Percentiles rank a stretch among this genome's conserved stretches.
Conservation (phyloP, 2,888 invertebrate genomes). For the Cactoblastis cactorum region DNA sequence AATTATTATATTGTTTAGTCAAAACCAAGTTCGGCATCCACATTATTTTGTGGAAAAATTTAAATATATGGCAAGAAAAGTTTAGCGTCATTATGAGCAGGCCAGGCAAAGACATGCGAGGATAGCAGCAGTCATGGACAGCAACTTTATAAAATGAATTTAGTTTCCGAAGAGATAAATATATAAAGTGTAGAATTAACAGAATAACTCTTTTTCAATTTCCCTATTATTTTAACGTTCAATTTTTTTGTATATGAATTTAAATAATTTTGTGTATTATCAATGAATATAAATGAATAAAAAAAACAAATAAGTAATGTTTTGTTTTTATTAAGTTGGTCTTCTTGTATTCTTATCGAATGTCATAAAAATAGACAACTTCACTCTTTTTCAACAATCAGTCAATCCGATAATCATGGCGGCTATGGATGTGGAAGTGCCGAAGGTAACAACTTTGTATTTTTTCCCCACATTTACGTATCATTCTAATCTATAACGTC, state of each 20-base stretch:
- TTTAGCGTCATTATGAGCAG: background rate
- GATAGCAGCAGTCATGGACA: background rate
- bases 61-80: background rate
- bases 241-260: too few relatives aligned
- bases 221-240: too few relatives aligned
- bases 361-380: background rate
- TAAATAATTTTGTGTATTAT: too few relatives aligned
- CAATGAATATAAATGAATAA: too few relatives aligned
- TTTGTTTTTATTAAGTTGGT: constrained; percentile 4
- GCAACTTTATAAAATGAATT: background rate
- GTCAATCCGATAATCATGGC: constrained; percentile 79
- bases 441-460: constrained; percentile 57
- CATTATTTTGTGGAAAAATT: background rate
- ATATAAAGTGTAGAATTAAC: too few relatives aligned
- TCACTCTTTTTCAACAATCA: constrained; percentile 20
- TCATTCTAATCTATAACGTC: background rate
- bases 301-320: background rate
- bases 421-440: constrained; percentile 73
- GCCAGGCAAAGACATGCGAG: background rate
- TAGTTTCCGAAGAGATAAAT: background rate
- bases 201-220: too few relatives aligned
- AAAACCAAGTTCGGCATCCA: too few relatives aligned
- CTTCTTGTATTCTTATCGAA: too few relatives aligned
- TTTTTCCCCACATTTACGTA: constrained; percentile 11
- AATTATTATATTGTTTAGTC: background rate